Conservation (phyloP, 2,113 vertebrate species). For the Lophotis ruficrista region DNA sequence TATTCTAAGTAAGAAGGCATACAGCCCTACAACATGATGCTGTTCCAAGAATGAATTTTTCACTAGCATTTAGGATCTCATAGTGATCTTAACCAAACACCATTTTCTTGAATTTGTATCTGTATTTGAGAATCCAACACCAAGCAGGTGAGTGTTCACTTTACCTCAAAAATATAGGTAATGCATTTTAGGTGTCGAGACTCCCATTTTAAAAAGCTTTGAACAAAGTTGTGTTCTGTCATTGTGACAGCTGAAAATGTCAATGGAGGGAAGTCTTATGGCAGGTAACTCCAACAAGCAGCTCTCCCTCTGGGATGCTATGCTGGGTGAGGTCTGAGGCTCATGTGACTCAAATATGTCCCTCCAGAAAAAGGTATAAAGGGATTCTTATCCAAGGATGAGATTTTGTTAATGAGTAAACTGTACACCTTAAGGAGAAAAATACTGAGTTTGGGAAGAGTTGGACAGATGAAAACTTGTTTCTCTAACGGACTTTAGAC, state of each 20-base stretch:
- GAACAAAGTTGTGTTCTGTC: neutral
- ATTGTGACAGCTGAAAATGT: neutral
- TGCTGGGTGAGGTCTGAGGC: rapidly evolving
- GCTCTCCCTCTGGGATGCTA: neutral
- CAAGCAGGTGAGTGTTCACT: neutral
- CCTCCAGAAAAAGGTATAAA: neutral
- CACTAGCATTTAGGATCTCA: neutral
- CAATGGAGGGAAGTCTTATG: neutral
- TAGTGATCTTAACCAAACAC: neutral
- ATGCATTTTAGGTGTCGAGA: neutral
- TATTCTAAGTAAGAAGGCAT: neutral
- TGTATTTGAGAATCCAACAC: neutral
- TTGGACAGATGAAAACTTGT: neutral
- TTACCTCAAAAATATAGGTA: neutral
- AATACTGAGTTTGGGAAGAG: neutral
- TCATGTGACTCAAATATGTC: neutral
- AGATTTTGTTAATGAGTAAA: neutral
- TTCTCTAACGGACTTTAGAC: neutral
- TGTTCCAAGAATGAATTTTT: neutral
- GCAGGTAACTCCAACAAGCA: neutral
- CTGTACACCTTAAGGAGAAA: neutral
- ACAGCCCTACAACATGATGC: neutral
- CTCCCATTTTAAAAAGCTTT: neutral
- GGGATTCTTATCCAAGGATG: neutral
- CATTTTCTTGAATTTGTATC: neutral